phyloP scores from a whole-genome alignment of 35 echinoderm and acorn worm genomes.

The Lytechinus pictus region DNA sequence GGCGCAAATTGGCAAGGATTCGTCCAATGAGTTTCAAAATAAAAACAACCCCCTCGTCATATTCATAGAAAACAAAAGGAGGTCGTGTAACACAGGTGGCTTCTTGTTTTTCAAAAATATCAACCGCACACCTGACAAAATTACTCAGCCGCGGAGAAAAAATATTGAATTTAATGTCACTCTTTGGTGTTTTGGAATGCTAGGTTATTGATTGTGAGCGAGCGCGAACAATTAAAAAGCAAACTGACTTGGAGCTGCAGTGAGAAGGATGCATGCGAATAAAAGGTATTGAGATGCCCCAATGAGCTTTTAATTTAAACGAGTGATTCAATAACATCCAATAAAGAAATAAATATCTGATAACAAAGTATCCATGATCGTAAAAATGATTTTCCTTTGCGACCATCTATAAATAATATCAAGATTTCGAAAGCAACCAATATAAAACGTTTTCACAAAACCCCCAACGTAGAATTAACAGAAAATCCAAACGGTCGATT shows the following conservation, averaged over 20 bases:
- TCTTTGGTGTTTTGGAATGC: conserved; percentile 7
- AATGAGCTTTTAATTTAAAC: not conserved
- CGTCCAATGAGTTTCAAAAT: not conserved
- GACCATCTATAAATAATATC: not conserved
- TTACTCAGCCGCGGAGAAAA: not conserved
- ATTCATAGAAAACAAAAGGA: not conserved
- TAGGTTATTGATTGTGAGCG: not conserved
- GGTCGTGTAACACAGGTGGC: not conserved
- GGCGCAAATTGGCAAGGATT: not conserved
- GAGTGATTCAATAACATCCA: not conserved
- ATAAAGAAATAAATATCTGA: not conserved
- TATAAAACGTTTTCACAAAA: no score
- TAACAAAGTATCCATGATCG: not conserved
- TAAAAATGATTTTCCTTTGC: not conserved
- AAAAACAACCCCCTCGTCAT: not conserved
- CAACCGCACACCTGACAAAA: conserved; percentile 5
- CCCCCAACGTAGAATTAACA: no score
- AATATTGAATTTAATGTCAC: not conserved
- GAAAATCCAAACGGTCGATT: no score
- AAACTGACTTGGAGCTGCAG: not conserved
- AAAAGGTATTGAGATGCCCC: not conserved
- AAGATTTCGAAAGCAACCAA: no score
- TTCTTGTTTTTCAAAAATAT: not conserved
- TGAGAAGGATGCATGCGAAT: not conserved
- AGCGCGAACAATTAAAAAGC: not conserved